Percentiles rank a stretch among this genome's conserved stretches.
Evolutionary conservation across 2,113 vertebrate genomes (phyloP).

Genomic region (Syngnathus typhle): DNA sequence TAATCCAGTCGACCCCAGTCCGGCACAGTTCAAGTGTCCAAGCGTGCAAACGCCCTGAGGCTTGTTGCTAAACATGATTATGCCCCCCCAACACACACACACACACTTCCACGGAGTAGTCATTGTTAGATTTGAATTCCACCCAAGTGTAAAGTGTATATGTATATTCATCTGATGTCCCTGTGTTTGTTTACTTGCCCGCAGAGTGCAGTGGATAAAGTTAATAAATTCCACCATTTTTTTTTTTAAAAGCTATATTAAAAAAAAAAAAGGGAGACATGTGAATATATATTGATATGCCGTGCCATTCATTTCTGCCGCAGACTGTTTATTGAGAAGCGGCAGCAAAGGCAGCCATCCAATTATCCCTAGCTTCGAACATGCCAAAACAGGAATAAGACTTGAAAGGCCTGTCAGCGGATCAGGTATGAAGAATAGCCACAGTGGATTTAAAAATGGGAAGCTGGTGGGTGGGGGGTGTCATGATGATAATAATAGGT

Average conservation of each 20-base stretch:
- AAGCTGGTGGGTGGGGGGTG: slow-evolving; percentile 21
- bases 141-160: slow-evolving; percentile 1
- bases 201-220: slow-evolving; percentile 17
- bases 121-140: slow-evolving; percentile 1
- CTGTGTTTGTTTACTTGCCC: slow-evolving; percentile 32
- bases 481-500: slow-evolving; percentile 65
- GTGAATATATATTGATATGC: slow-evolving; percentile 77
- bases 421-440: slow-evolving; percentile 73
- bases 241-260: slow-evolving; percentile 68
- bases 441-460: slow-evolving; percentile 54
- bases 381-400: slow-evolving; percentile 74
- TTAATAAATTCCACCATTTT: slow-evolving; percentile 52
- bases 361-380: slow-evolving; percentile 77
- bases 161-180: slow-evolving; percentile 18
- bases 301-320: slow-evolving; percentile 63
- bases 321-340: slow-evolving; percentile 74
- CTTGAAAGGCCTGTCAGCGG: slow-evolving; percentile 82
- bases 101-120: background rate
- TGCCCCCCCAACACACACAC: too few relatives aligned
- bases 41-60: background rate
- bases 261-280: slow-evolving; percentile 65
- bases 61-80: slow-evolving; percentile 9
- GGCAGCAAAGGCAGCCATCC: slow-evolving; percentile 64
- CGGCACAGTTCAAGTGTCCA: background rate
- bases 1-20: background rate